These are phyloP conservation scores for Melanocharis versteri DNA, from an alignment of 2,113 vertebrate species.

Conservation along the genomic window DNA sequence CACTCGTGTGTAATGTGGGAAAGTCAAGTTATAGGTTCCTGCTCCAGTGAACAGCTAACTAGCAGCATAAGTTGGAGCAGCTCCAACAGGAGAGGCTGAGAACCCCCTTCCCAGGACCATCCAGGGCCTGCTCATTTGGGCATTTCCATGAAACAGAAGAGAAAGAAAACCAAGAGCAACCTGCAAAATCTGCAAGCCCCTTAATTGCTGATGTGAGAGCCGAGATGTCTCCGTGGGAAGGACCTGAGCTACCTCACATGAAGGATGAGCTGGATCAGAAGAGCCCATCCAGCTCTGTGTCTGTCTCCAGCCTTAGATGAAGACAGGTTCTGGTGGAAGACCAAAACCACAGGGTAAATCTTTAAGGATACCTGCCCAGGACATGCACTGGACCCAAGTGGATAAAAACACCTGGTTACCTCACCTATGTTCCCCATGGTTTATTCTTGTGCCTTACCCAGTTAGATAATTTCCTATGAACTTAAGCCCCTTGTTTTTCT, in stretches of 20 bases:
- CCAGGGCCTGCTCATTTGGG: background rate
- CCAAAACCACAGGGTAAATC: background rate
- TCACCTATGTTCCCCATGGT: background rate
- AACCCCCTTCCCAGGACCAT: background rate
- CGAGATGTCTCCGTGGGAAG: background rate
- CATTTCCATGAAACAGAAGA: background rate
- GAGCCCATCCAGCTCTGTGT: background rate
- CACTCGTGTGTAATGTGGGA: background rate
- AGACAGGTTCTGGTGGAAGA: background rate
- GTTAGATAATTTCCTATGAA: background rate
- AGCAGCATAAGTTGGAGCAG: background rate
- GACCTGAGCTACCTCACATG: background rate
- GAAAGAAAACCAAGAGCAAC: background rate
- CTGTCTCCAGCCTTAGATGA: background rate
- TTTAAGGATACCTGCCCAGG: background rate
- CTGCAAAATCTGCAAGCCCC: background rate
- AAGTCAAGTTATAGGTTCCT: background rate
- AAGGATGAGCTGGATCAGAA: background rate
- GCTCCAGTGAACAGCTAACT: constrained; percentile 45
- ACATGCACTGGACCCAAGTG: background rate
- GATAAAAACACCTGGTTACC: background rate
- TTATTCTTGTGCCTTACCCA: background rate
- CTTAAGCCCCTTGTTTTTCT: background rate
- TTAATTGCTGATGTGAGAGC: background rate
- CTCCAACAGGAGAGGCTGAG: background rate